Base-by-base conservation (phyloP, 1,140 invertebrate species). In the Gonatopus flavifemur region DNA sequence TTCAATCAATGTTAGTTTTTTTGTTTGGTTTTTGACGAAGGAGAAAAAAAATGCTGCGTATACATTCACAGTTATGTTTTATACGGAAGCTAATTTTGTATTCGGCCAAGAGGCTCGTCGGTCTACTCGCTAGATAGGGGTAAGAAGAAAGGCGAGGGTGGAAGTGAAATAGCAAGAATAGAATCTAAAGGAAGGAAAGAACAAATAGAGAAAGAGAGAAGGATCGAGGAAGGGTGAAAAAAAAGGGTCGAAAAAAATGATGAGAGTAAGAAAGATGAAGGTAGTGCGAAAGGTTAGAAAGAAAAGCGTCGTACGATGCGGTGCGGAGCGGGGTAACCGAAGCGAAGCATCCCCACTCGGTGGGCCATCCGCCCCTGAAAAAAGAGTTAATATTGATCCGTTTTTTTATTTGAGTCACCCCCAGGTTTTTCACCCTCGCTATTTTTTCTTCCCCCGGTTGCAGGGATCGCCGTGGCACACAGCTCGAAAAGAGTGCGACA, bases 371-470 rank as follows among this genome's bases (percentile, higher is more conserved):
- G 64, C 72, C 71, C 69, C 62, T 72, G 67, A 74, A 75, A 75
- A 77, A 77, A 77, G 74, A 77, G 74, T 77, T 77, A 77, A 77
- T 77, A 77, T 77, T 75, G 74, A 77, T 77, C 72, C 70, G 71
- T 71, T 74, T 73, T 72, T 76, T 76, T 75, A 75, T 76, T 75
- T 73, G 69, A 77, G 72, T 77, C 72, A 74, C 70, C 72, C 74
- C 72, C 71, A 72, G 69, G 64, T 75, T 74, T 75, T 75, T 74
- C 70, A 75, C 74, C 72, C 74, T 73, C 72, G 72, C 73, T 77
- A 74, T 77, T 77, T 77, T 75, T 74, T 74, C 70, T 72, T 70
- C 59, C 68, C 71, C 70, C 64, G 64, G 57, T 52, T 62, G 64
- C 64, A 66, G 50, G 63, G 53, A 65, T 62, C 60, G 64, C 62